Evolutionary conservation across 2,888 invertebrate species (phyloP).

Genomic region (Pyrocoelia pectoralis): DNA sequence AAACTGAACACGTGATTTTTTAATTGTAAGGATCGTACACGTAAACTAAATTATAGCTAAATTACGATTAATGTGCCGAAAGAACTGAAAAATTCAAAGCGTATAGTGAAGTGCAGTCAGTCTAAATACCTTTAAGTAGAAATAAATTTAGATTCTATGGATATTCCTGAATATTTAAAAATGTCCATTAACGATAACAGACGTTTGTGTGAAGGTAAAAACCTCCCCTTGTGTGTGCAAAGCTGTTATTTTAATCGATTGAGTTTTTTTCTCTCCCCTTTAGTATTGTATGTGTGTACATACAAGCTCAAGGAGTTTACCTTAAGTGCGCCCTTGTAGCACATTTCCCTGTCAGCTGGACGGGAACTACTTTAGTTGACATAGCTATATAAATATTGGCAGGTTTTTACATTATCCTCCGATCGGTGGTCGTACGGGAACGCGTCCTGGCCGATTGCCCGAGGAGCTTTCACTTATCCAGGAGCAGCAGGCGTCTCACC

Average conservation of each 20-base stretch:
- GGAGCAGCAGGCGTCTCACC: constrained; percentile 34
- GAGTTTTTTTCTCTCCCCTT: constrained; percentile 3
- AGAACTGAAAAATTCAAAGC: too few relatives aligned
- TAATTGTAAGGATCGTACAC: too few relatives aligned
- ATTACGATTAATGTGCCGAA: too few relatives aligned
- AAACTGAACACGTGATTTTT: too few relatives aligned
- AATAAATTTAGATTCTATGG: constrained; percentile 7
- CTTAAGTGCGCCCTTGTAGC: constrained; percentile 12
- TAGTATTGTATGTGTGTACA: neutral
- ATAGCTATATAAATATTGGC: constrained; percentile 46
- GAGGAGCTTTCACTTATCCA: constrained; percentile 53
- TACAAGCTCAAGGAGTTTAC: constrained; percentile 13
- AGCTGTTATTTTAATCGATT: constrained; percentile 23
- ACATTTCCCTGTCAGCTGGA: constrained; percentile 9
- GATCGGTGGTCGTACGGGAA: constrained; percentile 42
- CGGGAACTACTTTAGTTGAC: constrained; percentile 37
- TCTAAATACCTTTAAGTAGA: neutral
- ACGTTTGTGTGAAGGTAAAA: constrained; percentile 3
- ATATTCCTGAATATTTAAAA: constrained; percentile 3
- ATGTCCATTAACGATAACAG: constrained; percentile 4
- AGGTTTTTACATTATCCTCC: constrained; percentile 7
- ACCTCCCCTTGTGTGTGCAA: neutral
- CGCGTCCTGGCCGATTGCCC: constrained; percentile 55
- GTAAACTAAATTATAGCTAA: too few relatives aligned
- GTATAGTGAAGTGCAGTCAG: too few relatives aligned